Evolutionary conservation across 2,113 vertebrate species (phyloP).

Genomic region (Elachura formosa): DNA sequence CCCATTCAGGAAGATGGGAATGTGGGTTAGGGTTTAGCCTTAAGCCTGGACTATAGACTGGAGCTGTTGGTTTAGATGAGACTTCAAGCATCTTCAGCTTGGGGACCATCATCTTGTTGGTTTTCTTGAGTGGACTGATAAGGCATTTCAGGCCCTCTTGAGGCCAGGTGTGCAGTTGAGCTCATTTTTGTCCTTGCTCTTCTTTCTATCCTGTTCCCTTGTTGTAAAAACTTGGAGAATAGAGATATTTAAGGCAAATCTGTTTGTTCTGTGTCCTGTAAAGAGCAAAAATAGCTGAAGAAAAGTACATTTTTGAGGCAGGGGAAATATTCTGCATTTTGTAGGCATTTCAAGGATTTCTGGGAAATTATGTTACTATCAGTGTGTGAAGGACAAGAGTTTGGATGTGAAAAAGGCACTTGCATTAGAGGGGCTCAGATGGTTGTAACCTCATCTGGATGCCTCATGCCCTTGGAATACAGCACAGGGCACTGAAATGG

Average conservation of each 20-base stretch:
- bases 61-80: background rate
- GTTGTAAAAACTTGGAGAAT: background rate
- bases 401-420: background rate
- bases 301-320: background rate
- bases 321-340: background rate
- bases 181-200: background rate
- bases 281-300: background rate
- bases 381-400: background rate
- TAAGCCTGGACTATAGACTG: background rate
- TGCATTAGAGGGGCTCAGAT: background rate
- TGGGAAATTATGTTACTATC: background rate
- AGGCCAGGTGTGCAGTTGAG: background rate
- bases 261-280: background rate
- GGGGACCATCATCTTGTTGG: background rate
- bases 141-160: background rate
- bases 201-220: background rate
- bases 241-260: background rate
- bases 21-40: background rate
- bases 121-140: background rate
- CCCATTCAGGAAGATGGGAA: background rate
- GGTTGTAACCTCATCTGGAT: background rate
- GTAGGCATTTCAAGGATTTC: background rate
- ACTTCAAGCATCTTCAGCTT: background rate
- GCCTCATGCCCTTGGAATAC: accelerated
- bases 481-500: accelerated